Percentiles rank a stretch among this genome's conserved stretches.
Evolutionary conservation across 2,113 vertebrate species (phyloP).

Genomic region (Pseudolaguvia tuberculata): DNA sequence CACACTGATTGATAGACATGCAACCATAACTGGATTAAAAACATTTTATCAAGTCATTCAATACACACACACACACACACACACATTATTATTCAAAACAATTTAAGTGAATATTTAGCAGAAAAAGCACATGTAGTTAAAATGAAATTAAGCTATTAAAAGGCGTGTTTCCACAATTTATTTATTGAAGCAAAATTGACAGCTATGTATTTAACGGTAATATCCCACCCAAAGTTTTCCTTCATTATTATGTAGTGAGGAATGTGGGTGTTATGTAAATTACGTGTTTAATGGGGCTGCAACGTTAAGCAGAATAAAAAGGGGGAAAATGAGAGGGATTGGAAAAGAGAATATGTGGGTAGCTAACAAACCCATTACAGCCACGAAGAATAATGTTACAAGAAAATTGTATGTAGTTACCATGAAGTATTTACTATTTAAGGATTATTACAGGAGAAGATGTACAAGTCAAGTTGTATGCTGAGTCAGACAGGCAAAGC

Average conservation of each 20-base stretch:
- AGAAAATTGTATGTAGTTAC: background rate
- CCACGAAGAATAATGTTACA: background rate
- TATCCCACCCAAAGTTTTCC: background rate
- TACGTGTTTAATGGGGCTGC: background rate
- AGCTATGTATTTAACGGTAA: background rate
- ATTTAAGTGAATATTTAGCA: background rate
- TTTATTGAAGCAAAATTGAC: background rate
- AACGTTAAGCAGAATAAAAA: background rate
- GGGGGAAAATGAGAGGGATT: background rate
- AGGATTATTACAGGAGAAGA: background rate
- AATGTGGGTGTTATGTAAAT: background rate
- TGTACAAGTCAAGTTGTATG: background rate
- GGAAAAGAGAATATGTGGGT: background rate
- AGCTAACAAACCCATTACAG: background rate
- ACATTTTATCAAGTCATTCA: background rate
- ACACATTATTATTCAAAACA: background rate
- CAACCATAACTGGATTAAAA: background rate
- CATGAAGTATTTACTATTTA: background rate
- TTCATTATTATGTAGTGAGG: background rate
- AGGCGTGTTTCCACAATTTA: background rate
- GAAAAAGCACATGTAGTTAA: background rate
- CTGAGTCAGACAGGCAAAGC: no score
- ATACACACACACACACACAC: background rate
- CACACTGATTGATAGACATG: background rate
- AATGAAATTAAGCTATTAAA: background rate